Evolutionary conservation across 1,140 invertebrate genomes (phyloP).

Genomic region (Meloidogyne exigua): DNA sequence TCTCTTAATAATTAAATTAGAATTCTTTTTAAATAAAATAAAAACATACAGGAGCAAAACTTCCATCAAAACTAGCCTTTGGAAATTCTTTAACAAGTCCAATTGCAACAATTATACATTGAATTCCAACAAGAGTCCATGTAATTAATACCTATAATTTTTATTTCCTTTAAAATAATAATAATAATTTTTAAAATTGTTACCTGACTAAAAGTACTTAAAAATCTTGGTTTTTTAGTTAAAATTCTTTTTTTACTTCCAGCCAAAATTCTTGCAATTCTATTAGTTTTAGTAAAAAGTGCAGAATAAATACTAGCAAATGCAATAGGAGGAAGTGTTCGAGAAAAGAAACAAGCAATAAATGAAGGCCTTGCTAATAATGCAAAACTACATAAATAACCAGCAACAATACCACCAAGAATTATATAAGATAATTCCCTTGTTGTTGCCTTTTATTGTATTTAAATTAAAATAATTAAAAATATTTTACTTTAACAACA

Average conservation of each 20-base stretch:
- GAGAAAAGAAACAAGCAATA: constrained; percentile 70
- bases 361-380: constrained; percentile 74
- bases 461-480: too few species aligned
- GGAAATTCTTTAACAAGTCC: constrained; percentile 75
- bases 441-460: constrained; percentile 65
- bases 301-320: constrained; percentile 82
- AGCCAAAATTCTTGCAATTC: constrained; percentile 79
- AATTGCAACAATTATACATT: constrained; percentile 72
- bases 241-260: constrained; percentile 79
- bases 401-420: constrained; percentile 70
- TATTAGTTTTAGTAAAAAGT: constrained; percentile 80
- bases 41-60: constrained; percentile 44
- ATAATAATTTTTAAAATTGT: not conserved
- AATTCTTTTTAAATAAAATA: constrained; percentile 7
- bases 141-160: constrained; percentile 62
- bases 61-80: constrained; percentile 65
- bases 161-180: not conserved
- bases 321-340: constrained; percentile 67
- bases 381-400: constrained; percentile 71
- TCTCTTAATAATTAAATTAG: not conserved
- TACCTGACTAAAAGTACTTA: constrained; percentile 71
- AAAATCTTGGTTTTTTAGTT: constrained; percentile 74
- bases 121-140: constrained; percentile 72
- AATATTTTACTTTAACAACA: constrained; percentile 70
- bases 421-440: constrained; percentile 74